Percentiles rank a stretch among this genome's conserved stretches.
Evolutionary conservation across 2,888 invertebrate genomes (phyloP).

Genomic region (Clitarchus hookeri): DNA sequence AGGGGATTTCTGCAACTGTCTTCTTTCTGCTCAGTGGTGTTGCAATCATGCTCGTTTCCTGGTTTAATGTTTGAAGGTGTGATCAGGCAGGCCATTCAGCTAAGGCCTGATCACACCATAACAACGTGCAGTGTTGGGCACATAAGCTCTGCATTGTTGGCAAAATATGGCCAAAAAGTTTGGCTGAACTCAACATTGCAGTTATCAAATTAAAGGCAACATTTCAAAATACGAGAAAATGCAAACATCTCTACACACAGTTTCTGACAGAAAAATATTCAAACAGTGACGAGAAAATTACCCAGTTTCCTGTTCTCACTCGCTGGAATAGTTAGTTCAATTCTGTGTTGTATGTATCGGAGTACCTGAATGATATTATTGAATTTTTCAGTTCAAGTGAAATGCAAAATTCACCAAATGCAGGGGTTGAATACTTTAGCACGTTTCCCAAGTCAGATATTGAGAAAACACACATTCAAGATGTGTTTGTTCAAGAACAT

Average conservation of each 20-base stretch:
- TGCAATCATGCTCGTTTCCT: too few relatives aligned
- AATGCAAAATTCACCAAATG: neutral
- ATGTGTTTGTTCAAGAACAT: neutral
- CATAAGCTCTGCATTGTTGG: neutral
- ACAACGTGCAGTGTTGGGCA: slow-evolving; percentile 11
- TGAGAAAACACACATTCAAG: neutral
- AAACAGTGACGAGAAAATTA: neutral
- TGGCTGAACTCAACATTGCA: neutral
- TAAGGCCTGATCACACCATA: too few relatives aligned
- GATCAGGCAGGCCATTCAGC: too few relatives aligned
- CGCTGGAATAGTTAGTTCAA: neutral
- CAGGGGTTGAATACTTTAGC: neutral
- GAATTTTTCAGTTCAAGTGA: neutral
- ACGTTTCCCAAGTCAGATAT: neutral
- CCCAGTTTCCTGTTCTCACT: neutral
- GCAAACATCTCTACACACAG: neutral
- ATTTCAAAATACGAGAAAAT: neutral
- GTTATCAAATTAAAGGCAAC: neutral
- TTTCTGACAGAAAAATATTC: neutral
- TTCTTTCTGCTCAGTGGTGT: too few relatives aligned
- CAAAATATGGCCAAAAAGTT: neutral
- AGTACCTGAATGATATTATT: neutral
- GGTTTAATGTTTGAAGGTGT: too few relatives aligned
- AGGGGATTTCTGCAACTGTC: too few relatives aligned
- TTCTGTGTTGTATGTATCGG: neutral